phyloP scores from a whole-genome alignment of 2,113 vertebrate species.

The Lepus europaeus region DNA sequence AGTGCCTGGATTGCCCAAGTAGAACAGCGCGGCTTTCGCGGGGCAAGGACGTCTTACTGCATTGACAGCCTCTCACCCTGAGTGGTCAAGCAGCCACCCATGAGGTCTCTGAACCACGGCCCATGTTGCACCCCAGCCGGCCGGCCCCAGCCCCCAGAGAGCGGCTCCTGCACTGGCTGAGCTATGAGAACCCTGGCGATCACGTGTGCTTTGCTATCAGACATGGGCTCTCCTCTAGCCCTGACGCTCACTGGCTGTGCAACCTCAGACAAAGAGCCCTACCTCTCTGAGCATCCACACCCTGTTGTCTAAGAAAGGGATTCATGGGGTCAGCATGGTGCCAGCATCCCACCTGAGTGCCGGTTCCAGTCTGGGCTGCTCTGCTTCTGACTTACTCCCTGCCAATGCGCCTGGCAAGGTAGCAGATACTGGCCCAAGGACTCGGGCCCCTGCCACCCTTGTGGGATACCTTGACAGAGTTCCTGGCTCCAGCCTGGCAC shows the following conservation, averaged over 20 bases:
- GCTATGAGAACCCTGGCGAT: neutral
- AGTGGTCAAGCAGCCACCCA: neutral
- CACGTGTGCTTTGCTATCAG: neutral
- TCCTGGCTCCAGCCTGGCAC: too few relatives aligned
- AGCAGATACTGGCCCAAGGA: too few relatives aligned
- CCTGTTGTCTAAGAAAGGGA: neutral
- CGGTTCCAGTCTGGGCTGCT: too few relatives aligned
- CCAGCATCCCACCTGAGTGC: too few relatives aligned
- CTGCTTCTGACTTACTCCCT: too few relatives aligned
- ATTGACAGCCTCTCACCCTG: neutral
- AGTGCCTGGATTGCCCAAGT: neutral
- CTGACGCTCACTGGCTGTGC: neutral
- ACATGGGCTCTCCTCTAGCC: neutral
- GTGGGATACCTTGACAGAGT: too few relatives aligned
- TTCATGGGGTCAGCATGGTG: neutral
- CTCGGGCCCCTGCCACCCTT: too few relatives aligned
- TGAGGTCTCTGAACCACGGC: neutral
- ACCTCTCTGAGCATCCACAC: neutral
- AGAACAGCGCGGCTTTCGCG: neutral
- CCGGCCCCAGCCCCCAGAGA: neutral
- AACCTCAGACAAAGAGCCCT: neutral
- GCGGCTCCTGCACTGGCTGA: too few relatives aligned
- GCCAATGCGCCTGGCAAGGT: too few relatives aligned
- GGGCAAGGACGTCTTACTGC: neutral
- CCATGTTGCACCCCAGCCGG: neutral